phyloP scores from a whole-genome alignment of 2,113 vertebrate species.

The Bagarius yarrelli region DNA sequence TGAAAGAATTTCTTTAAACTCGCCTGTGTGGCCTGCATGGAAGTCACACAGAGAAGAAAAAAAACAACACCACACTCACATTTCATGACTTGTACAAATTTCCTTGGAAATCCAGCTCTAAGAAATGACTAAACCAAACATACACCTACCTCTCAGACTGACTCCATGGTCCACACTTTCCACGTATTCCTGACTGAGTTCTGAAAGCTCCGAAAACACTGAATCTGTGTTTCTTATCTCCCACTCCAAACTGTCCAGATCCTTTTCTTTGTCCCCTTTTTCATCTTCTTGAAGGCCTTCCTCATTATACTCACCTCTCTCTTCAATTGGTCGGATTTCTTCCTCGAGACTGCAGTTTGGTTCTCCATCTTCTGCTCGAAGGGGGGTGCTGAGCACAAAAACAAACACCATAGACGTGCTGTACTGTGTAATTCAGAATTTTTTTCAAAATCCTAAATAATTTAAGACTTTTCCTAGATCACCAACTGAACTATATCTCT shows the following conservation, averaged over 20 bases:
- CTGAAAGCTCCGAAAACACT: constrained; percentile 74
- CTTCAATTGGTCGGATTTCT: constrained; percentile 45
- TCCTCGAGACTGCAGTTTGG: constrained; percentile 53
- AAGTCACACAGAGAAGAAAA: constrained; percentile 37
- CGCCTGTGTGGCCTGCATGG: constrained; percentile 64
- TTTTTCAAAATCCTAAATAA: not conserved
- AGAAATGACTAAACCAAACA: not conserved
- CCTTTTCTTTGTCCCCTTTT: constrained; percentile 55
- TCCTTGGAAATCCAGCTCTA: not conserved
- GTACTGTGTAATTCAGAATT: not conserved
- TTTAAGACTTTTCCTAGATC: not conserved
- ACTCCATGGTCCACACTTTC: constrained; percentile 75
- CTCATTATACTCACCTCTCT: constrained; percentile 18
- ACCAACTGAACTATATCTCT: not conserved
- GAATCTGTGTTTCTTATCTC: constrained; percentile 75
- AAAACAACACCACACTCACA: not conserved
- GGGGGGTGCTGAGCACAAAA: constrained; percentile 53
- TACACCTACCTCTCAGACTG: constrained; percentile 66
- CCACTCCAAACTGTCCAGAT: constrained; percentile 63
- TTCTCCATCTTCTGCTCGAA: constrained; percentile 36
- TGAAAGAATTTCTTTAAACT: constrained; percentile 72
- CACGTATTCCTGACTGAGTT: constrained; percentile 72
- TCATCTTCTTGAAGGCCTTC: constrained; percentile 4
- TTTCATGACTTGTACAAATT: not conserved
- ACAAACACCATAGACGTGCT: not conserved